phyloP scores from a whole-genome alignment of 2,888 invertebrate species.

The Leucophenga maculata region DNA sequence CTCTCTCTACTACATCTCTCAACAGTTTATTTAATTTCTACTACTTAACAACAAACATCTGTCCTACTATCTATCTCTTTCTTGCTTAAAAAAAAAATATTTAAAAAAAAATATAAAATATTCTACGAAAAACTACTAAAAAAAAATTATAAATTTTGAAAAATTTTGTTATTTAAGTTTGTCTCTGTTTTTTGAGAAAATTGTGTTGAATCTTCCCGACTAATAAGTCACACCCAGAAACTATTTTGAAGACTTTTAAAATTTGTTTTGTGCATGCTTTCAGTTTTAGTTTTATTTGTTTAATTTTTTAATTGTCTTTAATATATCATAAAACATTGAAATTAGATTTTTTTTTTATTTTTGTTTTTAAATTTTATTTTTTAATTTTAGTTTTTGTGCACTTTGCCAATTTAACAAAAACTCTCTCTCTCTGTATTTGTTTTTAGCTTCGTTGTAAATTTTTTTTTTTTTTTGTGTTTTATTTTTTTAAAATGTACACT shows the following conservation, averaged over 20 bases:
- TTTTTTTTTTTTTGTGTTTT: constrained; percentile 13
- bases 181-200: too few species aligned
- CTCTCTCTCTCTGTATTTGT: background rate
- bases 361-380: constrained; percentile 23
- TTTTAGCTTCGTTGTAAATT: constrained; percentile 20
- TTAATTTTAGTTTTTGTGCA: constrained; percentile 41
- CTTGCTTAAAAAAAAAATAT: background rate
- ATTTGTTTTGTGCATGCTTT: constrained; percentile 6
- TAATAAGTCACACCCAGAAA: too few species aligned
- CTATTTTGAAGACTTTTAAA: too few species aligned
- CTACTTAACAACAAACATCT: constrained; percentile 25
- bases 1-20: background rate
- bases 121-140: background rate
- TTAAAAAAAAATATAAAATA: background rate
- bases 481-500: background rate
- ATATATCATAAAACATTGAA: constrained; percentile 10
- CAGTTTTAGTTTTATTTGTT: constrained; percentile 4
- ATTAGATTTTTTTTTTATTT: constrained; percentile 27
- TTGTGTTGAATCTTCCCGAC: too few species aligned
- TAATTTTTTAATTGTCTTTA: constrained; percentile 14
- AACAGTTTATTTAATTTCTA: constrained; percentile 6
- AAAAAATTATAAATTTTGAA: background rate
- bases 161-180: background rate
- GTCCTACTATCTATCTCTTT: constrained; percentile 15
- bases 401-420: constrained; percentile 35